Evolutionary conservation across 2,113 vertebrate species (phyloP).

Genomic region (Sitta europaea): DNA sequence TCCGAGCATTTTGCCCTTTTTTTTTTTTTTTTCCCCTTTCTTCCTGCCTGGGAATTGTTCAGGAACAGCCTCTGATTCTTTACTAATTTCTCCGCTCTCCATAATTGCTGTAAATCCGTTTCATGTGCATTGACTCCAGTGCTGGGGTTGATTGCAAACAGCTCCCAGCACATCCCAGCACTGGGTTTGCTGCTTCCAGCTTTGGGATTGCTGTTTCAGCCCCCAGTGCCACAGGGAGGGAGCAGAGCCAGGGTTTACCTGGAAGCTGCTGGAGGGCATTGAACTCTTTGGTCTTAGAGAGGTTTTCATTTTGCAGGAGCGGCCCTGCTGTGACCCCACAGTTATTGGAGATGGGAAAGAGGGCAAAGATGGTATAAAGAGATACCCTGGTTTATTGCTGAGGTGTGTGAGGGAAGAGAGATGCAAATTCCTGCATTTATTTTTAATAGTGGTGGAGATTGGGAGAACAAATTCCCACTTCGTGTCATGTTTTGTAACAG

Average conservation of each 20-base stretch:
- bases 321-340: not conserved
- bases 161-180: not conserved
- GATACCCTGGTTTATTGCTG: not conserved
- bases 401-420: not conserved
- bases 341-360: not conserved
- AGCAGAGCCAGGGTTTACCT: rapidly evolving
- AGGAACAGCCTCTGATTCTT: slow-evolving; percentile 30
- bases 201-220: not conserved
- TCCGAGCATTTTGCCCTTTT: slow-evolving; percentile 4
- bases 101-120: not conserved
- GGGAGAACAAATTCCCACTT: not conserved
- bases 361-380: not conserved
- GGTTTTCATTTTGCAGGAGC: not conserved
- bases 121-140: not conserved
- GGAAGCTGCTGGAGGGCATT: not conserved
- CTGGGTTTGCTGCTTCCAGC: not conserved
- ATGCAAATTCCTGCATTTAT: not conserved
- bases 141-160: not conserved
- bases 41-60: slow-evolving; percentile 28
- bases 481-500: not conserved
- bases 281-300: not conserved
- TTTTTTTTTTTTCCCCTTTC: not conserved
- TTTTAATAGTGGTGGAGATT: not conserved
- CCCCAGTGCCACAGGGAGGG: rapidly evolving
- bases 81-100: slow-evolving; percentile 6